A percentile compares a stretch with the other conserved stretches of the same genome.
Evolutionary conservation across 2,113 vertebrate species (phyloP).

Genomic region (Himantopus leucocephalus): DNA sequence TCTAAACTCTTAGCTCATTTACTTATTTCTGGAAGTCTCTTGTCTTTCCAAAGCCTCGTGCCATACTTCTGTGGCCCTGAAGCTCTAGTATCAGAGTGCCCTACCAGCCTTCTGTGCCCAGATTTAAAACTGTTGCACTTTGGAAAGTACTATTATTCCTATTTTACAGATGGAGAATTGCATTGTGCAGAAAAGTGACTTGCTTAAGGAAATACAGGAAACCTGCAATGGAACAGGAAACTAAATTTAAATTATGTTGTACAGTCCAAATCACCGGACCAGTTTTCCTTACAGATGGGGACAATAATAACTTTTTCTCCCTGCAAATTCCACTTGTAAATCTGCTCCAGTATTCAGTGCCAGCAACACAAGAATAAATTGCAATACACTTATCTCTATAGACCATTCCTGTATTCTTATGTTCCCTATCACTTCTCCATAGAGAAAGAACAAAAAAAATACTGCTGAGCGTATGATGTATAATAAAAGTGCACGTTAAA

Average conservation of each 20-base stretch:
- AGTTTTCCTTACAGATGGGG: not conserved
- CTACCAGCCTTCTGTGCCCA: not conserved
- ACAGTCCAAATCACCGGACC: not conserved
- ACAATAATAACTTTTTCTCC: not conserved
- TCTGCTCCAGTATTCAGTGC: conserved; percentile 11
- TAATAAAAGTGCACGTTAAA: not conserved
- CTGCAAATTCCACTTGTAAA: conserved; percentile 36
- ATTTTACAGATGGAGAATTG: not conserved
- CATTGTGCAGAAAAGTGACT: not conserved
- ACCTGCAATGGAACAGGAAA: not conserved
- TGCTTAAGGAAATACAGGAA: not conserved
- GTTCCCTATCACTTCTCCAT: conserved; percentile 6
- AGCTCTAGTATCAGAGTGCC: not conserved
- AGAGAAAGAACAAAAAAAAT: not conserved
- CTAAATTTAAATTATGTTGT: not conserved
- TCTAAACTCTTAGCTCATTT: not conserved
- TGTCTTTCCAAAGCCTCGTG: not conserved
- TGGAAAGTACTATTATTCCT: not conserved
- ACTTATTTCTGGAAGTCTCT: not conserved
- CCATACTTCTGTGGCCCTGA: not conserved
- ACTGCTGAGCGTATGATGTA: not conserved
- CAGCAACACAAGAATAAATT: conserved; percentile 28
- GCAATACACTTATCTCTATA: conserved; percentile 30
- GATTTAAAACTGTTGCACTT: rapidly evolving
- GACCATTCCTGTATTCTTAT: conserved; percentile 6